Evolutionary conservation across 2,113 vertebrate genomes (phyloP), one percentile per base, ranked within the genome.

Genomic region (Dromas ardeola): DNA sequence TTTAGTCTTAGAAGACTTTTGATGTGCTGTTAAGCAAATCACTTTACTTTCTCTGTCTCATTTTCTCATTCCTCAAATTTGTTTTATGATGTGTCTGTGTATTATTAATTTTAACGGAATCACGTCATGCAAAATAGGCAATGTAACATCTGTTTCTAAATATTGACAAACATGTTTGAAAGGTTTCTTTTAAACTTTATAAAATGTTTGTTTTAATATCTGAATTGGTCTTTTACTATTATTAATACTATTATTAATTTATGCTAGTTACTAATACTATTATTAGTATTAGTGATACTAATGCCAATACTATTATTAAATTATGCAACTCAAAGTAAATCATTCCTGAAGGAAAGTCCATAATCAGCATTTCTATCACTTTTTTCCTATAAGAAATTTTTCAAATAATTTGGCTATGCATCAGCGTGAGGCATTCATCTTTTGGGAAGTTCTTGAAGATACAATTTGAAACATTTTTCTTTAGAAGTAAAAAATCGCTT

Each of bases 351-450:
- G 45, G 40, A 94, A 91, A 76, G 52, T 27, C 40, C 91, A 49
- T 79, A 94, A 88, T 93, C 86, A 86, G 55, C 56, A 87, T 93
- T 95, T 93, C 36, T 88, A 15, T 92, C 6, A 23, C 32, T 77
- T 94, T 71, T 61, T 78, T 88, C 43, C 62, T n/a, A 0, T 20
- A 72, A 80, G 25, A 85, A 82, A 26, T 30, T 58, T 78, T 91
- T 82, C 40, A 70, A 85, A 29, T 93, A 82, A 30, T 92, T 88
- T 88, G 42, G 7, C 66, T 58, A 1, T 69, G 36, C 42, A 32
- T 85, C 74, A 76, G 16, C 88, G 80, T 82, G 40, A 92, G 38
- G 30, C 72, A 74, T 95, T 94, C 14, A 71, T 95, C 76, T 81
- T 90, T 81, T 59, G 40, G 59, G n/a, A 86, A 49, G 30, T 58